Conservation (phyloP, 2,797 vertebrate species). For the Pempheris klunzingeri region DNA sequence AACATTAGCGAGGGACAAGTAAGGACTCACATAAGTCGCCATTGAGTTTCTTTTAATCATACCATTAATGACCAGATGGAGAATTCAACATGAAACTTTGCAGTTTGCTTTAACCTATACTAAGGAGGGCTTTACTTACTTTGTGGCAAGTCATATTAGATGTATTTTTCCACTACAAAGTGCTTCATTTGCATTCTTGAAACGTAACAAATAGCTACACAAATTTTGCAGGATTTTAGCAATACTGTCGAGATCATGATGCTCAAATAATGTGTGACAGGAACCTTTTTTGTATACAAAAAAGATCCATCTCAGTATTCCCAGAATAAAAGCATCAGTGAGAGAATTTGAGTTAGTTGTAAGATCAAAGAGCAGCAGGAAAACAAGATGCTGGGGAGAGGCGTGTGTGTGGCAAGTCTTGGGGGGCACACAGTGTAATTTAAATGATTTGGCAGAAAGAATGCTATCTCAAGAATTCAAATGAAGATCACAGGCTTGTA, state of each 20-base stretch:
- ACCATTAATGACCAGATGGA: slow-evolving; percentile 34
- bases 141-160: slow-evolving; percentile 18
- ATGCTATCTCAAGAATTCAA: slow-evolving; percentile 43
- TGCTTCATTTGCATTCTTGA: slow-evolving; percentile 37
- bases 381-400: slow-evolving; percentile 51
- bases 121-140: slow-evolving; percentile 23
- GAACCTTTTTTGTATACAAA: slow-evolving; percentile 30
- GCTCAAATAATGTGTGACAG: slow-evolving; percentile 20
- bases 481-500: slow-evolving; percentile 51
- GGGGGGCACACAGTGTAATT: slow-evolving; percentile 42
- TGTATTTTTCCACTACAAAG: neutral
- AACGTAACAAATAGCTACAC: neutral
- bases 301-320: slow-evolving; percentile 25
- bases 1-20: neutral
- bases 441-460: slow-evolving; percentile 58
- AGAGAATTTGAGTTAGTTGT: slow-evolving; percentile 39
- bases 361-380: slow-evolving; percentile 68
- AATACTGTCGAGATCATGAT: slow-evolving; percentile 19
- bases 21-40: neutral
- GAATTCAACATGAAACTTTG: slow-evolving; percentile 22
- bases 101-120: slow-evolving; percentile 37
- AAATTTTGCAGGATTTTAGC: slow-evolving; percentile 2
- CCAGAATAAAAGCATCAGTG: slow-evolving; percentile 44
- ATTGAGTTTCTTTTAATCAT: neutral
- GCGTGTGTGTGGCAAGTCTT: slow-evolving; percentile 42